Conservation (phyloP, 1,140 invertebrate genomes). For the Hylaeus volcanicus region DNA sequence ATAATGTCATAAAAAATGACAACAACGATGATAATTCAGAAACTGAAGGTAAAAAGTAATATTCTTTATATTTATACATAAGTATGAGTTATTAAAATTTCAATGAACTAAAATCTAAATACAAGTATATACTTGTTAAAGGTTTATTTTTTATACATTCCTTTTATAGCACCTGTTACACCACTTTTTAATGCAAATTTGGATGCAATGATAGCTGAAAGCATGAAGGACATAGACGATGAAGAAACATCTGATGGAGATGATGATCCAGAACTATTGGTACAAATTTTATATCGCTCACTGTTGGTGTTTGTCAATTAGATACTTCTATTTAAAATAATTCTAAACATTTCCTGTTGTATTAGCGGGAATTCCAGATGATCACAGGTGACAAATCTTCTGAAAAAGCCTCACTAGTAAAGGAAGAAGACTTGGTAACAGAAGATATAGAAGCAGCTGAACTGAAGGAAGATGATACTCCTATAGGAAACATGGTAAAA, state of each 20-base stretch:
- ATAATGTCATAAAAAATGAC: no score
- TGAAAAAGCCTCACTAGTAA: conserved; percentile 47
- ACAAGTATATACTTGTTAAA: not conserved
- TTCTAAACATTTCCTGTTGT: conserved; percentile 37
- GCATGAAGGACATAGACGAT: conserved; percentile 88
- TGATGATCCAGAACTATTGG: conserved; percentile 88
- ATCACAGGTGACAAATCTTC: conserved; percentile 79
- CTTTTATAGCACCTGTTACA: conserved; percentile 61
- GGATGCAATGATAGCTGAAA: conserved; percentile 88
- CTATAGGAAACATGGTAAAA: conserved; percentile 77
- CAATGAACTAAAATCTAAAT: conserved; percentile 6
- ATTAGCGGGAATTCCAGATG: conserved; percentile 83
- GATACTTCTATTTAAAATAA: conserved; percentile 16
- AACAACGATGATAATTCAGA: no score
- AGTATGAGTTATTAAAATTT: not conserved
- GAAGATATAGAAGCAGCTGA: conserved; percentile 62
- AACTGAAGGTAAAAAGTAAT: no score
- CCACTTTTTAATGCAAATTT: conserved; percentile 79
- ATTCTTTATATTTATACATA: not conserved
- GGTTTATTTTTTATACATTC: not conserved
- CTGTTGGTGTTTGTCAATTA: conserved; percentile 14
- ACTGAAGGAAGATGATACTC: conserved; percentile 46
- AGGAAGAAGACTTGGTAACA: conserved; percentile 61
- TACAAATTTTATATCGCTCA: conserved; percentile 59
- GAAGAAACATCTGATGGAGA: conserved; percentile 88